A percentile compares a stretch with the other conserved stretches of the same genome.
phyloP scores from a whole-genome alignment of 2,888 invertebrate genomes.

The Coremacera marginata region DNA sequence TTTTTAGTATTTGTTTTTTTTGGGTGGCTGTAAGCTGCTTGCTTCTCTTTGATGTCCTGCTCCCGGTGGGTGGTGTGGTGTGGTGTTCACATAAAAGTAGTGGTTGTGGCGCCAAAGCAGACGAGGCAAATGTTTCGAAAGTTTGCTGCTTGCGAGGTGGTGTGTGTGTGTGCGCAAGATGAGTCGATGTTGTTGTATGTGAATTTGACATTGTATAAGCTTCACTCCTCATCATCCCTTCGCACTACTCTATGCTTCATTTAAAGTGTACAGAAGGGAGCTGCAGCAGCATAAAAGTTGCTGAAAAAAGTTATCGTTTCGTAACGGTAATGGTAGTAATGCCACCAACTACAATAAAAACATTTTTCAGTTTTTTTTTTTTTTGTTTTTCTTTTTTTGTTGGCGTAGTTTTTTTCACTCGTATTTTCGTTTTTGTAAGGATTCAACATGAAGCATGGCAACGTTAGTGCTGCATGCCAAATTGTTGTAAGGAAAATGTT shows the following conservation, averaged over 20 bases:
- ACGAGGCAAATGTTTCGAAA: background rate
- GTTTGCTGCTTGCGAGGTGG: background rate
- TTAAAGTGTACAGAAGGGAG: background rate
- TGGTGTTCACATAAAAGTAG: background rate
- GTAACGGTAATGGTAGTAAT: constrained; percentile 42
- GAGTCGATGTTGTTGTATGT: constrained; percentile 3
- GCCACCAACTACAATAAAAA: constrained; percentile 27
- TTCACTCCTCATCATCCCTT: background rate
- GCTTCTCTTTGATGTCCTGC: background rate
- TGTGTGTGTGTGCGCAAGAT: background rate
- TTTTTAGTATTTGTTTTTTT: background rate
- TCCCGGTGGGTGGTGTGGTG: background rate
- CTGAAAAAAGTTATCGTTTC: constrained; percentile 39
- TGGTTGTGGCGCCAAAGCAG: background rate
- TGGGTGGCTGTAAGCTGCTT: background rate
- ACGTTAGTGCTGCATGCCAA: constrained; percentile 5
- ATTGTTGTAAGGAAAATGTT: constrained; percentile 19
- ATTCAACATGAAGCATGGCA: constrained; percentile 26
- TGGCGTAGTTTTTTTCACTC: constrained; percentile 1
- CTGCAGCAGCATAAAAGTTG: background rate
- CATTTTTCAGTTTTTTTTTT: constrained; percentile 24
- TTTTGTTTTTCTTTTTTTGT: constrained; percentile 13
- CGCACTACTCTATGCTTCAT: background rate
- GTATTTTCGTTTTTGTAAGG: constrained; percentile 1
- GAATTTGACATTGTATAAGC: constrained; percentile 31